Base-by-base conservation (phyloP, 2,888 invertebrate species). In the Meghimatium bilineatum region DNA sequence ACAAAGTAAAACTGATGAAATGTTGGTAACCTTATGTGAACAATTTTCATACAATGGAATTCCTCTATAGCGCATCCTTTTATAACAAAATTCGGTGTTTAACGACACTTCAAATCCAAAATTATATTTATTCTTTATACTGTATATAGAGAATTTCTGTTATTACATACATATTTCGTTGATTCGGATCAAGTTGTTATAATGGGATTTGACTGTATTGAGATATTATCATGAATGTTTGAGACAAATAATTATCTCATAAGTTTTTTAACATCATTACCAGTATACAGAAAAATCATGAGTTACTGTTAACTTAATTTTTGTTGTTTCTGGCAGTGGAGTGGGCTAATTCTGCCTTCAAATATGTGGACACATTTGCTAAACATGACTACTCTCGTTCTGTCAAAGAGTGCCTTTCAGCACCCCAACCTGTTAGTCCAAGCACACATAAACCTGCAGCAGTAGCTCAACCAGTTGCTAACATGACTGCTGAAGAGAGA, bases 321-420 rank as follows among this genome's bases (percentile, higher is more conserved):
- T 26, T 77, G 34, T 60, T 71, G 67, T 38, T 80, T 34, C 80
- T 74, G 72, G 26, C 85, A 90, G 91, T 87, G 85, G 91, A 91
- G 71, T 92, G 92, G 92, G 85, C 89, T 26, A 90, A 89, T 78
- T 89, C 91, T 36, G 87, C 88, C 26, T 92, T 91, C 85, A 90
- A 87, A 77, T 90, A 88, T 88, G 91, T 92, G 74, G 91, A 92
- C 79, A 88, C 88, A 0, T 89, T 87, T 84, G 89, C 91, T n/a
- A 90, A 89, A 74, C 88, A 89, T 79, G 87, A 90, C 83, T 88
- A 89, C 84, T 85, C 89, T 38, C 87, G 88, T 80, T 88, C 89
- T 49, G 91, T 91, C 36, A 88, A 88, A 44, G 84, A 87, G 44
- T 86, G 90, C n/a, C 77, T 91, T 85, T 87, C 85, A 56, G 82